phyloP scores from a whole-genome alignment of 2,888 invertebrate genomes.

The Conus canariensis region DNA sequence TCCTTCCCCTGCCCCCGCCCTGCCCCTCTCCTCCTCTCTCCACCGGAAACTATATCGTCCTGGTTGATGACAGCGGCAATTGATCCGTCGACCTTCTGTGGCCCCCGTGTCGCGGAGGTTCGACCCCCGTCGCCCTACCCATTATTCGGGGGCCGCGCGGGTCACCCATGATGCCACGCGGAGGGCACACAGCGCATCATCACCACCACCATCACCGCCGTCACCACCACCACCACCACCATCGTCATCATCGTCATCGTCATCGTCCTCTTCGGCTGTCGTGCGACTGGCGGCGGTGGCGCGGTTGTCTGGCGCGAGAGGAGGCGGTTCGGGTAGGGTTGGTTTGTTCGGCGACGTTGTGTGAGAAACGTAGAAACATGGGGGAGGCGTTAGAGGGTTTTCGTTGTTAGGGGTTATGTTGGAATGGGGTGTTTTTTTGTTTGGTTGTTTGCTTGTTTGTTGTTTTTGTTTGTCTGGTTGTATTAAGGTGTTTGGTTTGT shows the following conservation, averaged over 20 bases:
- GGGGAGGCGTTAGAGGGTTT: no score
- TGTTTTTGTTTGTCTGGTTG: no score
- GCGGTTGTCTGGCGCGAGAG: background rate
- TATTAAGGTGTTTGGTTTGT: no score
- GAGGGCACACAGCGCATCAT: background rate
- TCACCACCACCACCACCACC: background rate
- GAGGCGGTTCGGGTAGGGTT: no score
- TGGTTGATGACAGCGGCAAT: conserved; percentile 33
- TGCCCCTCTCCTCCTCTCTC: background rate
- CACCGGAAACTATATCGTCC: conserved; percentile 33
- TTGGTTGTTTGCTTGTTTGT: no score
- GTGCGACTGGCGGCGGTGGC: background rate
- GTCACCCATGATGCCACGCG: background rate
- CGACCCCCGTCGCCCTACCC: conserved; percentile 23
- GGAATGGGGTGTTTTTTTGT: no score
- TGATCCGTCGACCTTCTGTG: conserved; percentile 37
- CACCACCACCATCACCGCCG: background rate
- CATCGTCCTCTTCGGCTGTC: background rate
- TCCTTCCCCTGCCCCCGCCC: background rate
- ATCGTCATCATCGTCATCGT: background rate
- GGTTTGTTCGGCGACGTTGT: no score
- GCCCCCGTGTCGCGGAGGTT: background rate
- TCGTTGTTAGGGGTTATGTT: no score
- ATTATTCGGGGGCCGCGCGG: conserved; percentile 33
- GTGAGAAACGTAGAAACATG: no score